phyloP scores from a whole-genome alignment of 2,113 vertebrate species.

The Typhlomys cinereus region DNA sequence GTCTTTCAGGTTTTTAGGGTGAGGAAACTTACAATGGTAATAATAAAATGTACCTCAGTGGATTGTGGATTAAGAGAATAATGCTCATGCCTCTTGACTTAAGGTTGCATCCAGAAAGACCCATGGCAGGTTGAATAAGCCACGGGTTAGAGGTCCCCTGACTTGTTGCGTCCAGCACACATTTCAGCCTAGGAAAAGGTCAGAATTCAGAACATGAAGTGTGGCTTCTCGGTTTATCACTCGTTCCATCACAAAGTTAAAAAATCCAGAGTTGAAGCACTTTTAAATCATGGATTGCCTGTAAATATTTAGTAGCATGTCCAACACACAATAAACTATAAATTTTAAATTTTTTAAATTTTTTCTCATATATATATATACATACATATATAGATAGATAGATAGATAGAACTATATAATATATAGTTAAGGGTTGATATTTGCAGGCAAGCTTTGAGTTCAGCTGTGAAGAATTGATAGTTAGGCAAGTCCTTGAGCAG shows the following conservation, averaged over 20 bases:
- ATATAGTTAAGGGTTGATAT: too few species aligned
- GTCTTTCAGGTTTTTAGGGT: background rate
- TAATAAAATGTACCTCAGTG: conserved; percentile 4
- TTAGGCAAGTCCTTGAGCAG: too few species aligned
- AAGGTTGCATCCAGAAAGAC: background rate
- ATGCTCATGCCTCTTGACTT: background rate
- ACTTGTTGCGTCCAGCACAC: background rate
- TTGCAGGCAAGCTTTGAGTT: too few species aligned
- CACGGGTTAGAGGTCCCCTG: background rate
- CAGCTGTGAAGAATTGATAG: too few species aligned
- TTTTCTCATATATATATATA: too few species aligned
- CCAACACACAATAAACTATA: background rate
- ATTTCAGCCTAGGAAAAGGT: background rate
- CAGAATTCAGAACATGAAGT: background rate
- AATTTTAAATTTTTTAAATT: background rate
- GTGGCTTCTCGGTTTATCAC: background rate
- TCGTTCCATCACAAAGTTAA: background rate
- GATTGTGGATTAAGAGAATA: background rate
- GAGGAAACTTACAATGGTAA: conserved; percentile 15
- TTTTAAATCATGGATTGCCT: background rate
- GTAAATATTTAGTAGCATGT: background rate
- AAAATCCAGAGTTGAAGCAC: background rate
- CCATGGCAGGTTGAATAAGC: background rate
- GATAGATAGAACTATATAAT: too few species aligned
- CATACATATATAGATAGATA: too few species aligned